phyloP scores from a whole-genome alignment of 2,888 invertebrate species.

The Hypomecis punctinalis region DNA sequence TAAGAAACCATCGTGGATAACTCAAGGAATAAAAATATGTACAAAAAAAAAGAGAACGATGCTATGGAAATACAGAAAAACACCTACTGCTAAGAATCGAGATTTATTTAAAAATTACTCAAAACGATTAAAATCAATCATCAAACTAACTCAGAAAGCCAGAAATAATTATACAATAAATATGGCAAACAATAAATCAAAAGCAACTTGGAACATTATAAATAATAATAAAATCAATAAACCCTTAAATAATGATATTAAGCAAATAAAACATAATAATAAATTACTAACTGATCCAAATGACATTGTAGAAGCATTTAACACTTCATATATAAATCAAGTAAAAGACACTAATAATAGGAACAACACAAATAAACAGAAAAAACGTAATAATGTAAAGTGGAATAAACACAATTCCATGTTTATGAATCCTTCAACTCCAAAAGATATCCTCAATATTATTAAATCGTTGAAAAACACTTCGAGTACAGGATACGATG shows the following conservation, averaged over 20 bases:
- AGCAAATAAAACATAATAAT: neutral
- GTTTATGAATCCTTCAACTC: neutral
- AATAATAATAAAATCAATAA: neutral
- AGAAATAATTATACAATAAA: neutral
- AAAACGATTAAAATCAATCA: constrained; percentile 2
- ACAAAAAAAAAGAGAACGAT: too few species aligned
- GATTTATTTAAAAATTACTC: neutral
- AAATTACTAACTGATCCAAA: neutral
- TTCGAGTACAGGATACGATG: neutral
- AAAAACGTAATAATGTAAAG: too few species aligned
- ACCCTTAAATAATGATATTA: neutral
- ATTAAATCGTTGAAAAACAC: constrained; percentile 2
- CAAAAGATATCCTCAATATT: neutral
- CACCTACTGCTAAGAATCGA: neutral
- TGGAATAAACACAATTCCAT: neutral
- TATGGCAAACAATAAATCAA: constrained; percentile 6
- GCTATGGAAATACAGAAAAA: neutral
- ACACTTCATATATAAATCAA: neutral
- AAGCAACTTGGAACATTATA: neutral
- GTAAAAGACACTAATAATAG: neutral
- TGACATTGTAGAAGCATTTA: neutral
- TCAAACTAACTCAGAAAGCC: constrained; percentile 11
- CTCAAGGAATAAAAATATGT: too few species aligned
- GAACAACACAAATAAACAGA: too few species aligned
- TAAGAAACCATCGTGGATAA: too few species aligned